These are phyloP conservation scores for Apostichopus californicus DNA, from an alignment of 35 echinoderm and acorn worm species.

Conservation along the genomic window DNA sequence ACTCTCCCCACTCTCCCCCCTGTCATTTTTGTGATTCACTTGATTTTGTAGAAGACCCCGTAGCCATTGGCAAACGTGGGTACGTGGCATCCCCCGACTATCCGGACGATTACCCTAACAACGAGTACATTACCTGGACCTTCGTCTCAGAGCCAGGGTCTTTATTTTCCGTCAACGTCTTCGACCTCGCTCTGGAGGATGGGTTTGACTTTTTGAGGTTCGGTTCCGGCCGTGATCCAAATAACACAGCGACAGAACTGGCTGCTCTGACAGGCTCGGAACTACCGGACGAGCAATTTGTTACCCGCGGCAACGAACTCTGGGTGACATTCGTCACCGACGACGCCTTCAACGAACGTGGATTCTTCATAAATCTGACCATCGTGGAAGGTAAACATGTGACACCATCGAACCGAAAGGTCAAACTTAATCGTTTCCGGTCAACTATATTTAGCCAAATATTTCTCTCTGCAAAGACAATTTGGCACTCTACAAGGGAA, in stretches of 20 bases:
- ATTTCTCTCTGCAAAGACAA: too few relatives aligned
- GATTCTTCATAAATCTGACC: constrained; percentile 20
- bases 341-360: background rate
- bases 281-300: background rate
- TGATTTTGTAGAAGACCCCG: background rate
- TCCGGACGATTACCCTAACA: constrained; percentile 5
- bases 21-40: background rate
- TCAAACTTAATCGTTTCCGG: too few relatives aligned
- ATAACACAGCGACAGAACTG: background rate
- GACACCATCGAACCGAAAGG: too few relatives aligned
- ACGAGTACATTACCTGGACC: background rate
- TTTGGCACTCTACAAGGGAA: too few relatives aligned
- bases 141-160: background rate
- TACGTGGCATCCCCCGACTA: background rate
- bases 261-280: background rate
- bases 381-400: background rate
- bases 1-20: too few relatives aligned
- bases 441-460: too few relatives aligned
- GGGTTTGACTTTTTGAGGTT: constrained; percentile 4
- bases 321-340: constrained; percentile 11
- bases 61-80: background rate
- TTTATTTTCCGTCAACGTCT: background rate
- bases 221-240: background rate
- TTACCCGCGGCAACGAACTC: background rate
- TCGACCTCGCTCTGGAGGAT: constrained; percentile 6